Base-by-base conservation (phyloP, 2,888 invertebrate species). In the Acleris cristana region DNA sequence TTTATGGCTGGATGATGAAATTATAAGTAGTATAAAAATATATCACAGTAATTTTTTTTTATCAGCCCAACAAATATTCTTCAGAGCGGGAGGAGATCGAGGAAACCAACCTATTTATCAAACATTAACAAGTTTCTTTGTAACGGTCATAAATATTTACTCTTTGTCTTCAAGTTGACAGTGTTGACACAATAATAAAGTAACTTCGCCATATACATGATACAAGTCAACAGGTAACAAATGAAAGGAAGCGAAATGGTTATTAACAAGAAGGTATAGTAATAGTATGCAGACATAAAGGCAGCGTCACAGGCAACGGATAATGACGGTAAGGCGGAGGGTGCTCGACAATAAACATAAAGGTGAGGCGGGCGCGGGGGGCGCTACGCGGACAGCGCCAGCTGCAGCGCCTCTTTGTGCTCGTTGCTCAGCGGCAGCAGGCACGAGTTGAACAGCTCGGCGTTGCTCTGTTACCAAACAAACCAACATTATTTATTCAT, bases 401-500 rank as follows among this genome's bases (percentile, higher is more conserved):
- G 92, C 85, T 97, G 96, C 74, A 99, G 93, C 53, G 97, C 97
- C 78, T 96, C 95, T 86, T 97, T 96, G 86, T 98, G 96, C 78
- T 97, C 97, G 65, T 95, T 93, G 75, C 95, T 94, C 75, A 99
- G 93, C 74, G 95, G 95, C 82, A 94, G 94, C 76, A 97, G 93
- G 81, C 97, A 97, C n/a, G 95, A 95, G 83, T 96, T 95, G 90
- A 97, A 97, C 76, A 97, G 92, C 74, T 96, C 95, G 49, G 94
- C 94, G 86, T 97, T 97, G 72, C 93, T 94, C 96, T 96, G 94
- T 23, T 94, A 82, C 72, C 44, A 74, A 76, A 69, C 57, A 18
- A 56, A 40, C 10, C 10, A 21, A 7, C 8, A 8, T 30, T n/a
- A 5, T 18, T n/a, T 14, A 44, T 19, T 2, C 10, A 7, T 30